Evolutionary conservation across 2,888 invertebrate genomes (phyloP).

Genomic region (Brachypalpus laphriformis): DNA sequence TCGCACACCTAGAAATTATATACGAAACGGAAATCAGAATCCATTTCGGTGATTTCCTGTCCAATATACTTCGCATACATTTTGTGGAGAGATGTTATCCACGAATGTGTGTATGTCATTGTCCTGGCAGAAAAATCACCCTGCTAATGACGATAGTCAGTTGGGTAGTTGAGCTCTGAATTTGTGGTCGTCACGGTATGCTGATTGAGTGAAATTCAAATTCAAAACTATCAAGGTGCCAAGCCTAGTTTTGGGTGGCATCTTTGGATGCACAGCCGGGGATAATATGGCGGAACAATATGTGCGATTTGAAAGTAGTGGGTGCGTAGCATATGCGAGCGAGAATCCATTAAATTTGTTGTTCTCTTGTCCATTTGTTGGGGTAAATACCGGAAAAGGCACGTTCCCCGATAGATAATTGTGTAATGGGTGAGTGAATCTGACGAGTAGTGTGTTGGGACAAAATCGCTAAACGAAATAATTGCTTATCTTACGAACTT

Average conservation of each 20-base stretch:
- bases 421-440: neutral
- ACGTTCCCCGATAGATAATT: constrained; percentile 5
- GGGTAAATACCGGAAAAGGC: constrained; percentile 54
- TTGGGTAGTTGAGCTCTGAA: neutral
- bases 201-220: constrained; percentile 41
- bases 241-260: constrained; percentile 38
- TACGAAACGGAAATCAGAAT: constrained; percentile 51
- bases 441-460: neutral
- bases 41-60: constrained; percentile 55
- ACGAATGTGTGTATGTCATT: neutral
- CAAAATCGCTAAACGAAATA: neutral
- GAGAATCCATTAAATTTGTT: constrained; percentile 30
- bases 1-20: constrained; percentile 51
- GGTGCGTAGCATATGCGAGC: constrained; percentile 17
- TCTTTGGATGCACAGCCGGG: neutral
- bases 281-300: constrained; percentile 33
- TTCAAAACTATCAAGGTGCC: constrained; percentile 39
- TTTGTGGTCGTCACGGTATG: constrained; percentile 29
- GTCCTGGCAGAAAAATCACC: neutral
- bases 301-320: constrained; percentile 12
- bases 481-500: too few relatives aligned
- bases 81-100: constrained; percentile 2
- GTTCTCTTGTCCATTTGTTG: constrained; percentile 1
- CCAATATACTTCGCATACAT: constrained; percentile 33
- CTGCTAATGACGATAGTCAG: neutral